A percentile compares a stretch with the other conserved stretches of the same genome.
Conservation (phyloP, 2,113 vertebrate species). For the Cyphomyrus plagiostoma region DNA sequence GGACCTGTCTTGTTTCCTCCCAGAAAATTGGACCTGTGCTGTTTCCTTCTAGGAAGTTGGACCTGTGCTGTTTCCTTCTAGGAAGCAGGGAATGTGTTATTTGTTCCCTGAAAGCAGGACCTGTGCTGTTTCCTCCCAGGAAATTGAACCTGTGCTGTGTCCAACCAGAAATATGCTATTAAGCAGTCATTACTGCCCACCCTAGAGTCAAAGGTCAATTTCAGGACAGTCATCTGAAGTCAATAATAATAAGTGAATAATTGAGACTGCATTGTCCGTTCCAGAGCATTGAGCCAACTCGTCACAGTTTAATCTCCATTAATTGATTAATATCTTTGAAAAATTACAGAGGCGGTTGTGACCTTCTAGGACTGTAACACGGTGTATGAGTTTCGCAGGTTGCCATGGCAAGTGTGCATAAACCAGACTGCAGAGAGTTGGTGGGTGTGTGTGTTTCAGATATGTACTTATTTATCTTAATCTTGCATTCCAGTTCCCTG, state of each 20-base stretch:
- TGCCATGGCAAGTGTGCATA: neutral
- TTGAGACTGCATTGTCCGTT: neutral
- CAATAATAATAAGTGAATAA: neutral
- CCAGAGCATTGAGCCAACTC: neutral
- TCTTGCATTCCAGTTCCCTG: neutral
- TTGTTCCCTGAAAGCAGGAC: too few species aligned
- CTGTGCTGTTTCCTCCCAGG: too few species aligned
- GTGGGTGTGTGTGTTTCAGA: neutral
- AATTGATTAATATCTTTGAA: neutral
- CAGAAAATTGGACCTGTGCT: too few species aligned
- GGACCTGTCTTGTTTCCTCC: neutral
- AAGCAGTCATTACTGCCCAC: conserved; percentile 6
- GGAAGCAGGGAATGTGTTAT: too few species aligned
- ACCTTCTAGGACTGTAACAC: neutral
- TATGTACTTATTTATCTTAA: neutral
- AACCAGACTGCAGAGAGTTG: neutral
- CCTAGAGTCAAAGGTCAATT: conserved; percentile 42
- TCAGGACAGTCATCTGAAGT: neutral
- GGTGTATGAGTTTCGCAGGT: neutral
- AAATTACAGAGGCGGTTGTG: neutral
- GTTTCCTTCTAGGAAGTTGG: neutral
- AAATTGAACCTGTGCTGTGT: neutral
- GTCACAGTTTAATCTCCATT: neutral
- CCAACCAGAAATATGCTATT: neutral
- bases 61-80: neutral